Conservation (phyloP, 1,140 invertebrate genomes). For the Harpegnathos saltator region DNA sequence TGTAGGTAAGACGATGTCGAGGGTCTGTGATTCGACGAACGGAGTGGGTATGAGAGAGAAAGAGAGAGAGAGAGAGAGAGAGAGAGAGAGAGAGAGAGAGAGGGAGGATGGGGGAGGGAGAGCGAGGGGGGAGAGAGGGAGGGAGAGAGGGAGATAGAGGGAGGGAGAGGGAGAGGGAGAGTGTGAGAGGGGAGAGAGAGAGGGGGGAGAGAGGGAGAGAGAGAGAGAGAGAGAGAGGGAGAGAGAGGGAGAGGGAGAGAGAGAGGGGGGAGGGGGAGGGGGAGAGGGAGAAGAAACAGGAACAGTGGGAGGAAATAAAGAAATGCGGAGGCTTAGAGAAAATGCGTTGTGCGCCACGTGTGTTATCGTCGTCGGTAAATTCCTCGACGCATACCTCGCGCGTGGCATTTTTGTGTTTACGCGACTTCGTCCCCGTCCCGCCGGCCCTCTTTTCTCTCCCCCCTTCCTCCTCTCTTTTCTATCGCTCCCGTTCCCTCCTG, state of each 20-base stretch:
- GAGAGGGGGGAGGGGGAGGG: too few species aligned
- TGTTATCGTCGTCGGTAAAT: conserved; percentile 67
- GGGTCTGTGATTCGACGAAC: conserved; percentile 38
- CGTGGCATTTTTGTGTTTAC: conserved; percentile 66
- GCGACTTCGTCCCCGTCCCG: conserved; percentile 48
- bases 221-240: not conserved
- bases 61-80: not conserved
- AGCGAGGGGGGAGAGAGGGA: too few species aligned
- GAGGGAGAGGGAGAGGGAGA: not conserved
- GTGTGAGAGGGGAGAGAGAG: too few species aligned
- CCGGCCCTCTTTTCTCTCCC: not conserved
- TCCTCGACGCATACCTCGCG: conserved; percentile 53
- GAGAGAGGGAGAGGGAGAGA: too few species aligned
- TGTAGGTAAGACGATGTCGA: conserved; percentile 22
- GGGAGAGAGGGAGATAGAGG: not conserved
- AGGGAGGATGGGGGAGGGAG: not conserved
- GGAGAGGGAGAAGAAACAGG: too few species aligned
- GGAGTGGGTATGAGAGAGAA: too few species aligned
- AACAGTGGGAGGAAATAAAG: not conserved
- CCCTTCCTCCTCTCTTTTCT: not conserved
- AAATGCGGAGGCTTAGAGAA: conserved; percentile 25
- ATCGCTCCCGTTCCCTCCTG: not conserved
- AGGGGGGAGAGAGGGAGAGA: not conserved
- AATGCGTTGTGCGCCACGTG: conserved; percentile 20
- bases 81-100: not conserved